Evolutionary conservation across 2,113 vertebrate species (phyloP).

Genomic region (Ondatra zibethicus): DNA sequence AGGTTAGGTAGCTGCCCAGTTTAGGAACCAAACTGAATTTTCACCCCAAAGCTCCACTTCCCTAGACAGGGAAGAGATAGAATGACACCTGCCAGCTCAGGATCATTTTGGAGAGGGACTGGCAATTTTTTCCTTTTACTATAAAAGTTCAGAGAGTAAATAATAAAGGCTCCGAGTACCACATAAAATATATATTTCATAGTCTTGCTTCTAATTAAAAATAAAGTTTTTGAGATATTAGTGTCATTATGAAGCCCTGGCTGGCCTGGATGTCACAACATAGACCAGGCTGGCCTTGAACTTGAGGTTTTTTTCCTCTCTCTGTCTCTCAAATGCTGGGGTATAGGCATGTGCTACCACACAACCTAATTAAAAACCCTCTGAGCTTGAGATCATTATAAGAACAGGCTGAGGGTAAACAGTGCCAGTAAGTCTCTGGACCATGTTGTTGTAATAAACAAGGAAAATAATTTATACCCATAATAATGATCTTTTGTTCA

Average conservation of each 20-base stretch:
- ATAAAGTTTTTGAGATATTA: neutral
- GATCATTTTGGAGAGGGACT: neutral
- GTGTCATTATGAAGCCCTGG: neutral
- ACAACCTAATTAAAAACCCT: neutral
- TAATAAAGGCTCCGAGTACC: neutral
- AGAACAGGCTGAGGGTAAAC: neutral
- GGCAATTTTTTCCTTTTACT: conserved; percentile 30
- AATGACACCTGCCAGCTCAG: neutral
- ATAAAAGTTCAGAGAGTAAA: conserved; percentile 7
- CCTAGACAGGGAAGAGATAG: neutral
- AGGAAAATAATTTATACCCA: conserved; percentile 39
- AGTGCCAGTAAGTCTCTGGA: neutral
- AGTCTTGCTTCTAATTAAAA: neutral
- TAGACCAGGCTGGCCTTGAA: neutral
- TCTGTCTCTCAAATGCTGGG: neutral
- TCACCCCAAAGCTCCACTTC: neutral
- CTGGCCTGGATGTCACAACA: neutral
- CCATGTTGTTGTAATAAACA: neutral
- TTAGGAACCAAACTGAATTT: neutral
- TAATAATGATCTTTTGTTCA: neutral
- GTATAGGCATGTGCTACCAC: no score
- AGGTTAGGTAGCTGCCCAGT: neutral
- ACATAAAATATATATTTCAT: neutral
- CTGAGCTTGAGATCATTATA: neutral
- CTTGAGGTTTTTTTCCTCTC: neutral